phyloP scores from a whole-genome alignment of 1,140 invertebrate genomes.

The Acromyrmex charruanus region DNA sequence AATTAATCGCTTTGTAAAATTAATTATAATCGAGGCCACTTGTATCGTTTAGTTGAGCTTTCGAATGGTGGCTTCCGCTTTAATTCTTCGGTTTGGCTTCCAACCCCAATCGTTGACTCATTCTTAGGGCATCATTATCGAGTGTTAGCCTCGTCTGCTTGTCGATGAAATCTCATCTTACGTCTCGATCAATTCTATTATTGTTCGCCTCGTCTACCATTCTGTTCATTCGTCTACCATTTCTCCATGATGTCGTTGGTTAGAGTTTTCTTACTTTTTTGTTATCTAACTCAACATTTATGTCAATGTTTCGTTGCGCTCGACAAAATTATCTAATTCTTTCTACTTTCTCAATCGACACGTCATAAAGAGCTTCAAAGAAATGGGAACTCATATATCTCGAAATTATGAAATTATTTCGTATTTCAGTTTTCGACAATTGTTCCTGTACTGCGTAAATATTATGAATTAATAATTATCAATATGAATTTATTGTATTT shows the following conservation, averaged over 20 bases:
- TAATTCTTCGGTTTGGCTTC: conserved; percentile 54
- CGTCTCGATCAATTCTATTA: conserved; percentile 50
- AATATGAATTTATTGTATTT: conserved; percentile 1
- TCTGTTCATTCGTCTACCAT: conserved; percentile 27
- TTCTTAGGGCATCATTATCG: conserved; percentile 73
- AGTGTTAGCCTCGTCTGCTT: conserved; percentile 61
- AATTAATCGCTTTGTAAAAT: conserved; percentile 28
- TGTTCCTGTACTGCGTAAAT: background rate
- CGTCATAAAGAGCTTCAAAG: background rate
- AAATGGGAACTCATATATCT: background rate
- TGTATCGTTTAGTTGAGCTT: conserved; percentile 6
- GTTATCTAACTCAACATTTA: conserved; percentile 52
- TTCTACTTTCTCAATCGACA: background rate
- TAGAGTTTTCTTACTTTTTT: conserved; percentile 2
- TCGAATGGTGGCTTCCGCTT: conserved; percentile 49
- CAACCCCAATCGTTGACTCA: conserved; percentile 55
- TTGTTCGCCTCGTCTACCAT: conserved; percentile 38
- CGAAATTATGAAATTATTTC: background rate
- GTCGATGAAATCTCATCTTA: conserved; percentile 64
- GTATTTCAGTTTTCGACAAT: background rate
- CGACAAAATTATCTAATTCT: conserved; percentile 11
- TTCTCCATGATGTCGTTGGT: conserved; percentile 13
- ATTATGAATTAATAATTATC: conserved; percentile 26
- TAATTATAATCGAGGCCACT: conserved; percentile 18
- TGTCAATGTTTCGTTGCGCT: background rate